phyloP scores from a whole-genome alignment of 2,888 invertebrate genomes.

The Dorcus hopei region DNA sequence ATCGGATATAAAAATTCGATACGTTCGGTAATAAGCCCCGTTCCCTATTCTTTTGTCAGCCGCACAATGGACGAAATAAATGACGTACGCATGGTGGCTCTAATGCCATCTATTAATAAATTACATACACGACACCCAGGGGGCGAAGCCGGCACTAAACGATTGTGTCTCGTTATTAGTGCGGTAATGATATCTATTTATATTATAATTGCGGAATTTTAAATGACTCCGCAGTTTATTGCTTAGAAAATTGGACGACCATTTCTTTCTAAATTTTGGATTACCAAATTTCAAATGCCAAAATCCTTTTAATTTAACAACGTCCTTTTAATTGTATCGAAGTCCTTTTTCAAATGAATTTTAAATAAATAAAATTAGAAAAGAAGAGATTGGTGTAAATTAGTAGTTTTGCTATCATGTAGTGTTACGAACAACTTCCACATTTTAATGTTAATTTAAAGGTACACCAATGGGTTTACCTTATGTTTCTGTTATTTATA shows the following conservation, averaged over 20 bases:
- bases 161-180: conserved; percentile 51
- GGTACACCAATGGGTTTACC: too few species aligned
- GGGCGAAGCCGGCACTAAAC: conserved; percentile 44
- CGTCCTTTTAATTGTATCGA: too few species aligned
- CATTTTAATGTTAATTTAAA: too few species aligned
- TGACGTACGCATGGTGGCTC: conserved; percentile 43
- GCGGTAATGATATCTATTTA: conserved; percentile 51
- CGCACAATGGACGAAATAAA: conserved; percentile 42
- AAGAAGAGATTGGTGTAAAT: too few species aligned
- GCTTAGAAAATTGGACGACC: conserved; percentile 42
- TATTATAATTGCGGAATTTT: conserved; percentile 52
- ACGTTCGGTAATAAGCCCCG: conserved; percentile 21
- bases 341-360: too few species aligned
- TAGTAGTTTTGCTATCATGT: too few species aligned
- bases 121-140: conserved; percentile 49
- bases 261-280: too few species aligned
- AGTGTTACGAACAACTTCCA: too few species aligned
- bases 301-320: too few species aligned
- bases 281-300: too few species aligned
- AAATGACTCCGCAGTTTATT: conserved; percentile 46
- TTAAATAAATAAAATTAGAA: too few species aligned
- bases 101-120: conserved; percentile 51
- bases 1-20: conserved; percentile 24
- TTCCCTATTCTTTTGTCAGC: conserved; percentile 39
- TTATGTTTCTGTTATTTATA: too few species aligned